Conservation (phyloP, 1,140 invertebrate genomes). For the Magallana gigas region DNA sequence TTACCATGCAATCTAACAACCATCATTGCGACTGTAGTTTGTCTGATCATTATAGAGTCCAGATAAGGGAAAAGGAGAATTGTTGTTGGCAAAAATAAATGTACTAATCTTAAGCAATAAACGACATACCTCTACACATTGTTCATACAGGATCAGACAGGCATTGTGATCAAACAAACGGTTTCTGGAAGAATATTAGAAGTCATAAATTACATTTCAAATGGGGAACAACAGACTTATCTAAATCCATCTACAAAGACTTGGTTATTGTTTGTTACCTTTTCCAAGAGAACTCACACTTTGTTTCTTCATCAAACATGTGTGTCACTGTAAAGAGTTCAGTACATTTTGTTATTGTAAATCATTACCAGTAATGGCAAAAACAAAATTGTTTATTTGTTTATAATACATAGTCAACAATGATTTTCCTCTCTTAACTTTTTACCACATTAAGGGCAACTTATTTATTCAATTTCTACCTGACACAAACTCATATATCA, state of each 20-base stretch:
- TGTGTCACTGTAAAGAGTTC: slow-evolving; percentile 71
- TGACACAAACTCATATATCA: too few species aligned
- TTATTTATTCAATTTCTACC: too few species aligned
- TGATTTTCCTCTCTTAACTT: too few species aligned
- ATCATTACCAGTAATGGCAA: too few species aligned
- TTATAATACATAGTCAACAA: too few species aligned
- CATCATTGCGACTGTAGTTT: too few species aligned
- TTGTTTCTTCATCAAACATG: slow-evolving; percentile 71
- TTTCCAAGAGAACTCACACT: slow-evolving; percentile 92
- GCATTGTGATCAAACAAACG: slow-evolving; percentile 93
- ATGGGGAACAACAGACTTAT: neutral
- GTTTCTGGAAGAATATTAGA: slow-evolving; percentile 80
- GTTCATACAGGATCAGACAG: slow-evolving; percentile 89
- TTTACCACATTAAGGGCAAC: too few species aligned
- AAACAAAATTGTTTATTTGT: too few species aligned
- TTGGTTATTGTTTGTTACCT: slow-evolving; percentile 66
- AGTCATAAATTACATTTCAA: neutral
- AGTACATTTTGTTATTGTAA: neutral
- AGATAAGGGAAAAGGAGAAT: too few species aligned
- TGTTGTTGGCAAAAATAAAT: neutral
- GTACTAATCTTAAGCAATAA: neutral
- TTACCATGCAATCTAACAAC: too few species aligned
- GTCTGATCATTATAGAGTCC: too few species aligned
- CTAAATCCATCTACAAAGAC: neutral
- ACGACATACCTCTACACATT: slow-evolving; percentile 80